Evolutionary conservation across 2,797 vertebrate genomes (phyloP).

Genomic region (Phoxinus dragarum): DNA sequence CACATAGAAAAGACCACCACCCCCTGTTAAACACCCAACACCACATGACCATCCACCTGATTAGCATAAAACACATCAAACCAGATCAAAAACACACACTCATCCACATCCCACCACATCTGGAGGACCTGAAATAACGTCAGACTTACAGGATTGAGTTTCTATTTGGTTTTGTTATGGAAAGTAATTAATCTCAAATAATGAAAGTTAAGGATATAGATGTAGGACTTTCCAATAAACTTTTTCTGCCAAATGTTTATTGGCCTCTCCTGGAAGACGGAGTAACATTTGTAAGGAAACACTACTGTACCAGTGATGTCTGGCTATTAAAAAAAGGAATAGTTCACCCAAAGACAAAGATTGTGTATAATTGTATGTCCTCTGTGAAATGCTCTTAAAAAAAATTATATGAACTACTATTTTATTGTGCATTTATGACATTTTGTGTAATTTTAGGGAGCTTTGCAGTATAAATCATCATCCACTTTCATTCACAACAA

Average conservation of each 20-base stretch:
- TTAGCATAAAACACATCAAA: conserved; percentile 11
- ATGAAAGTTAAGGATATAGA: background rate
- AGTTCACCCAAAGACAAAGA: conserved; percentile 9
- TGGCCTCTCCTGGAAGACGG: conserved; percentile 16
- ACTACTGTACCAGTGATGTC: background rate
- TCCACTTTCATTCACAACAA: background rate
- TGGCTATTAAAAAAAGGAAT: background rate
- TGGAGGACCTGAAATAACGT: background rate
- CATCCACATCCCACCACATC: conserved; percentile 19
- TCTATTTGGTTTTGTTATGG: background rate
- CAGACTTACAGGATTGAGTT: background rate
- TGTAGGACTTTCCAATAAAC: background rate
- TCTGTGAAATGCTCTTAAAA: background rate
- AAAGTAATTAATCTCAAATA: background rate
- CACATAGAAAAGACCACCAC: conserved; percentile 14
- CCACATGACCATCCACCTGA: background rate
- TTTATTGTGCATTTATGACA: background rate
- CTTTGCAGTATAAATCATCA: background rate
- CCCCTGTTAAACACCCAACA: conserved; percentile 15
- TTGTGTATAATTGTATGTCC: background rate
- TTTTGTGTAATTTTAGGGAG: background rate
- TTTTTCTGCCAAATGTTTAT: background rate
- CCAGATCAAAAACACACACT: conserved; percentile 9
- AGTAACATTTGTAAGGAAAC: background rate
- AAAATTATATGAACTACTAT: background rate